phyloP scores from a whole-genome alignment of 1,140 invertebrate genomes.

The Habropoda laboriosa region DNA sequence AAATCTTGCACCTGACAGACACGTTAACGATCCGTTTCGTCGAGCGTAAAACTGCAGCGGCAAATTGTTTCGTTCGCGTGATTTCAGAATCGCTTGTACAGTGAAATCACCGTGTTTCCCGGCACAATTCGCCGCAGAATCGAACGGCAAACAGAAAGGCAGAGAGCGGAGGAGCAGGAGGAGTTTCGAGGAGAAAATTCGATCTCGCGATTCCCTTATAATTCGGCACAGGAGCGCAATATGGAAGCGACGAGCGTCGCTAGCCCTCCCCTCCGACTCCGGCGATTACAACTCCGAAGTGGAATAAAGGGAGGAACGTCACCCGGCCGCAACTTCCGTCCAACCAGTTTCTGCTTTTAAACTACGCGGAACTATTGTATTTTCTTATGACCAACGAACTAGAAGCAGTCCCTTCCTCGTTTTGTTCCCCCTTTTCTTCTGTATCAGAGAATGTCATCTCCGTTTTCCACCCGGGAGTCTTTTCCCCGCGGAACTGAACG shows the following conservation, averaged over 20 bases:
- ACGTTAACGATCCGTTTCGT: neutral
- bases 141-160: neutral
- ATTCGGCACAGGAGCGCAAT: constrained; percentile 47
- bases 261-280: constrained; percentile 23
- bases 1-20: neutral
- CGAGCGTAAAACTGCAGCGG: neutral
- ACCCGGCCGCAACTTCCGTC: constrained; percentile 31
- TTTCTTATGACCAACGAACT: constrained; percentile 71
- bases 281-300: constrained; percentile 55
- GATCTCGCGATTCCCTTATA: constrained; percentile 50
- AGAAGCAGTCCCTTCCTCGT: constrained; percentile 57
- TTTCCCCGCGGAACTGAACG: neutral
- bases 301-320: constrained; percentile 38
- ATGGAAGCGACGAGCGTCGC: constrained; percentile 14
- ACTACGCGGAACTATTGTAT: constrained; percentile 73
- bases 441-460: constrained; percentile 7
- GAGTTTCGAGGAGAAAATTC: constrained; percentile 6
- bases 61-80: neutral
- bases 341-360: constrained; percentile 69
- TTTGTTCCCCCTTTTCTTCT: constrained; percentile 49
- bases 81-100: neutral
- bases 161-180: neutral
- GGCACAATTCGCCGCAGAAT: constrained; percentile 1
- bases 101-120: constrained; percentile 8
- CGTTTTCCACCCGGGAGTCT: neutral